phyloP scores from a whole-genome alignment of 2,797 vertebrate species.

The Acipenser oxyrinchus region DNA sequence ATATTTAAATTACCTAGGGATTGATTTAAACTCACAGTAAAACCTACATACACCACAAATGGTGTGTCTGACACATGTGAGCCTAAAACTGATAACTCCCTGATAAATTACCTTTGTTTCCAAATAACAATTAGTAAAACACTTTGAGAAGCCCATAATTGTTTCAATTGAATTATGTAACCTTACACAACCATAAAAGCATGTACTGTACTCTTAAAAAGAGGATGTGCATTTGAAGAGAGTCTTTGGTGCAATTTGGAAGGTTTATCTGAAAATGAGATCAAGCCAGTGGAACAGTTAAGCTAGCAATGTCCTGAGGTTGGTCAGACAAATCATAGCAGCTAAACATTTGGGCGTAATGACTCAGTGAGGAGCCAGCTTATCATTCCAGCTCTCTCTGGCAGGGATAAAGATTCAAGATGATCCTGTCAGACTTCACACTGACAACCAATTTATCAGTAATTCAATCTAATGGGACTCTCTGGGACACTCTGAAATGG shows the following conservation, averaged over 20 bases:
- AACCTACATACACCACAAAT: neutral
- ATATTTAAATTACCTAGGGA: neutral
- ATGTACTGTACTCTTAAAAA: no score
- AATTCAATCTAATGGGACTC: constrained; percentile 13
- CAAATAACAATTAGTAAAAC: no score
- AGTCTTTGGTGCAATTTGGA: no score
- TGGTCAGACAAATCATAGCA: neutral
- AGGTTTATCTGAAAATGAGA: no score
- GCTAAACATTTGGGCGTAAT: neutral
- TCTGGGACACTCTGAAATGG: neutral
- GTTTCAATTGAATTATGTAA: no score
- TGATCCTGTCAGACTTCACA: constrained; percentile 2
- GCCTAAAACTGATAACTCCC: no score
- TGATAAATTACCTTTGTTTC: no score
- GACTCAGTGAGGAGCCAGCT: neutral
- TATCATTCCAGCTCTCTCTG: constrained; percentile 1
- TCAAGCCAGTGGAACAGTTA: no score
- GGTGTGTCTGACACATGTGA: no score
- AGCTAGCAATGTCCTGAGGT: neutral
- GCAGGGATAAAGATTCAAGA: neutral
- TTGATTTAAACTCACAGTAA: neutral
- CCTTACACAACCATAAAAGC: no score
- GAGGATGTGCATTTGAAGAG: no score
- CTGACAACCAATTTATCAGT: constrained; percentile 11
- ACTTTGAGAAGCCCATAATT: no score